These are phyloP conservation scores for Lepidonotus clava DNA, from an alignment of 2,888 invertebrate species.

Conservation along the genomic window DNA sequence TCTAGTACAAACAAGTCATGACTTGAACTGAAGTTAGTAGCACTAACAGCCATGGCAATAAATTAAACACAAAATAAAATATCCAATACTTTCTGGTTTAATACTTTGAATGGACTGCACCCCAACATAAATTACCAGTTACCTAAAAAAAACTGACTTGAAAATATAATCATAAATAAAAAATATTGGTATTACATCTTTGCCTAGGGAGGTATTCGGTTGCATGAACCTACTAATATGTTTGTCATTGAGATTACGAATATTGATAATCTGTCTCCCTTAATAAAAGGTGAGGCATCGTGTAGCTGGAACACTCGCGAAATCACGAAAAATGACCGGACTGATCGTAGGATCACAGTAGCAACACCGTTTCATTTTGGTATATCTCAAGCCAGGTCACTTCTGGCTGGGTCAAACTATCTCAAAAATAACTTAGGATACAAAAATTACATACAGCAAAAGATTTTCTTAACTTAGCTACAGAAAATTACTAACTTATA, in stretches of 20 bases:
- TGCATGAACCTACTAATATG: neutral
- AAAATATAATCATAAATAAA: neutral
- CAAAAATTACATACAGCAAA: too few species aligned
- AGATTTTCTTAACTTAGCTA: too few species aligned
- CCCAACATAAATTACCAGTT: neutral
- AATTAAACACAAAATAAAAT: conserved; percentile 19
- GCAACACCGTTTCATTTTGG: too few species aligned
- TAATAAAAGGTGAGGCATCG: neutral
- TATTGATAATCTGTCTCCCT: neutral
- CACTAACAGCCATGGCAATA: neutral
- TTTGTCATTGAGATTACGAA: neutral
- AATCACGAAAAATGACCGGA: too few species aligned
- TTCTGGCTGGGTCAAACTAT: too few species aligned
- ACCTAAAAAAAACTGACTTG: neutral
- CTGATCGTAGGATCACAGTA: too few species aligned
- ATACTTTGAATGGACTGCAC: conserved; percentile 11
- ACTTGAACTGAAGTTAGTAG: neutral
- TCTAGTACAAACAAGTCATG: neutral
- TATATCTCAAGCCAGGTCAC: neutral
- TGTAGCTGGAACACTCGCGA: too few species aligned
- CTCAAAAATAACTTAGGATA: too few species aligned
- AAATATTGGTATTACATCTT: neutral
- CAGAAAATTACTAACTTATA: too few species aligned
- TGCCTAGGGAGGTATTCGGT: neutral
- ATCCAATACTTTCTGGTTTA: conserved; percentile 13